Evolutionary conservation across 2,888 invertebrate species (phyloP), one percentile per base, ranked within the genome.

Genomic region (Ochlodes sylvanus): DNA sequence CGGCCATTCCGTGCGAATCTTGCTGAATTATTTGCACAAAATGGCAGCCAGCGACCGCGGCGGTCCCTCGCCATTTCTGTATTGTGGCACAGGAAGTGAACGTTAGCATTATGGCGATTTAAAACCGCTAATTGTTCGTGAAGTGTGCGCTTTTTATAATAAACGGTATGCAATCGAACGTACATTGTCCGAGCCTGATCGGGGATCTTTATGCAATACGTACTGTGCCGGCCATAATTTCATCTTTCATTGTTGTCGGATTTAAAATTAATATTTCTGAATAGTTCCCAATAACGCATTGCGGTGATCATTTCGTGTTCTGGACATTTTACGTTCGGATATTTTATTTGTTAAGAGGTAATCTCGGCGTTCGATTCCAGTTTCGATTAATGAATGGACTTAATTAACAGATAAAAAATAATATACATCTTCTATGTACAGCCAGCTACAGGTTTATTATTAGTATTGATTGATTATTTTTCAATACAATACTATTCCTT

Each of bases 11-110:
- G 87, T 81, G 87, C 84, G 88, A 86, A 83, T 86, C 88, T 86
- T 86, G 81, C 81, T 89, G 83, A 90, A 89, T 90, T 87, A 88
- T 90, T 88, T 75, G 81, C 80, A 76, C 86, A 85, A 87, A 89
- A 89, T 86, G 88, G 89, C 84, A 72, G 73, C 72, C 72, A 80
- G 74, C 66, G 60, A 66, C 66, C 76, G 78, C 72, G 73, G 76
- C 71, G 70, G 69, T 69, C 72, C 69, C 70, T 72, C 82, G 83
- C 82, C 82, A 84, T 81, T 82, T 82, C 81, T 79, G 78, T 79
- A 80, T 83, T 82, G 82, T 84, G 76, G 68, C 70, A 72, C 76
- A 72, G 73, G 73, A 78, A 76, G 79, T 76, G 78, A 77, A 82
- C 78, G 78, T 75, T 75, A 77, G 76, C 79, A 77, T 85, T 84